Conservation (phyloP, 2,888 invertebrate species). For the Pristionchus exspectatus region DNA sequence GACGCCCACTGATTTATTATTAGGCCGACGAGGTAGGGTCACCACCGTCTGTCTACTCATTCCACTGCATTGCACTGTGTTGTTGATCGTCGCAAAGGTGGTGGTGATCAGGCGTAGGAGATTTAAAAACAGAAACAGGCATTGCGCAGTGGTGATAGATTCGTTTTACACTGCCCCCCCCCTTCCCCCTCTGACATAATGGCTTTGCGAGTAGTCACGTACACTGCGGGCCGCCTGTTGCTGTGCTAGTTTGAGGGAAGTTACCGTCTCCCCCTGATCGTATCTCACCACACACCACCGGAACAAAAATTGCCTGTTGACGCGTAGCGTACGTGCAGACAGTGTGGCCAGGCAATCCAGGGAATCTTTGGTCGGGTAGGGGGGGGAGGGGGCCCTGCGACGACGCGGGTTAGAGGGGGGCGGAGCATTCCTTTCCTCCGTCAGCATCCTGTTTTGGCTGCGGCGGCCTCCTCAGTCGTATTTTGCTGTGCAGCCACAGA, state of each 20-base stretch:
- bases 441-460: slow-evolving; percentile 1
- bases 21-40: too few relatives aligned
- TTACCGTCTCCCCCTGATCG: too few relatives aligned
- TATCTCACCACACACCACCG: too few relatives aligned
- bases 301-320: not conserved
- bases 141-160: not conserved
- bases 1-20: not conserved
- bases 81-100: too few relatives aligned
- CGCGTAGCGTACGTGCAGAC: not conserved
- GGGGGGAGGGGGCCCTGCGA: not conserved
- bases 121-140: not conserved
- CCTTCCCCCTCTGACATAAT: not conserved
- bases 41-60: too few relatives aligned
- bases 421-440: not conserved
- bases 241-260: not conserved
- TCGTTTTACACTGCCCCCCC: not conserved
- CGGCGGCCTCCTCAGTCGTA: not conserved
- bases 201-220: not conserved
- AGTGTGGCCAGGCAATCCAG: not conserved
- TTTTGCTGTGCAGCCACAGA: slow-evolving; percentile 13
- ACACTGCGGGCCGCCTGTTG: not conserved
- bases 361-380: slow-evolving; percentile 27
- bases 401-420: slow-evolving; percentile 1
- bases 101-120: too few relatives aligned
- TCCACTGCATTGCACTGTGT: too few relatives aligned